Evolutionary conservation across 2,888 invertebrate genomes (phyloP), one percentile per base, ranked within the genome.

Genomic region (Campoplex capitator): DNA sequence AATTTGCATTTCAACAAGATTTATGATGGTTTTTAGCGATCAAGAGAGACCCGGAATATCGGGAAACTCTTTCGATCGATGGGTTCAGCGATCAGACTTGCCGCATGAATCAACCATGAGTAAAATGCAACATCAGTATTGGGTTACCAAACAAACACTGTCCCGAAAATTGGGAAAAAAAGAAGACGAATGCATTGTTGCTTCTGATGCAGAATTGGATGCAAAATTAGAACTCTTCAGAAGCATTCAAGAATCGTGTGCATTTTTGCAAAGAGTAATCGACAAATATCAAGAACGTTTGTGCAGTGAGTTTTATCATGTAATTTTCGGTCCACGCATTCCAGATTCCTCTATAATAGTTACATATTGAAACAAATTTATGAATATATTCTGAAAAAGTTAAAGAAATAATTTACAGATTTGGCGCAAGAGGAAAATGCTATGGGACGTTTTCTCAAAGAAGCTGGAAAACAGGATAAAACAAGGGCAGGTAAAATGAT

Each of bases 131-230:
- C 98, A 99, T 95, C 98, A 99, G 91, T 99, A 98, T 95, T 99
- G 99, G 99, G 97, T 99, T 83, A 99, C 99, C 9, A 99, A 99
- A 94, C 99, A 99, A 95, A 97, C 98, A 84, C 97, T 99, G 70
- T 96, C 98, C 90, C 96, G 98, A 92, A 99, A 98, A 95, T 95
- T 99, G 75, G 99, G 99, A 51, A 97, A 98, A 91, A 99, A 99
- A 95, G 99, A 99, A 95, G 99, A 99, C 94, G 99, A 99, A 90
- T 98, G 98, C 95, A 97, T 99, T 89, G 97, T 99, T 38, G 97
- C 99, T 18, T 99, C 99, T 0, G 99, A 99, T 95, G 97, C 99
- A 0, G 98, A 99, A 93, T 95, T 99, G 48, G 99, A 99, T 95
- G 97, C 99, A 6, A 99, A 99, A 95, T 96, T 99, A 89, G 99